Evolutionary conservation across 1,140 invertebrate genomes (phyloP).

Genomic region (Laupala kohalensis): DNA sequence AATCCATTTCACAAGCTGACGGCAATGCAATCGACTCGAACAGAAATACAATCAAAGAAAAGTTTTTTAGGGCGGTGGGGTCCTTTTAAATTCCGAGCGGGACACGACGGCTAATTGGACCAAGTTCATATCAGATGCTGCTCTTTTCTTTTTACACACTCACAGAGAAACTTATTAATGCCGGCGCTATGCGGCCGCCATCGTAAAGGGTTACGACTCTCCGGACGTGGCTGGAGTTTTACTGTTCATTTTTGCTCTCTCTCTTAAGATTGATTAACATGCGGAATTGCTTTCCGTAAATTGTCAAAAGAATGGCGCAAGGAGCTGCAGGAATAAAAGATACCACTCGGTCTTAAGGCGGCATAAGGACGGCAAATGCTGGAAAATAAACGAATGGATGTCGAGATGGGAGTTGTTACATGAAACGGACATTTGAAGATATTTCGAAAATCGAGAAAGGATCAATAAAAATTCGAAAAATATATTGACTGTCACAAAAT

Average conservation of each 20-base stretch:
- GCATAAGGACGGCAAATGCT: too few species aligned
- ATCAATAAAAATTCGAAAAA: too few species aligned
- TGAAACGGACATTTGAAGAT: not conserved
- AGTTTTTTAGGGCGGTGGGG: not conserved
- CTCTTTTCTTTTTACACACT: not conserved
- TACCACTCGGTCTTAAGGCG: not conserved
- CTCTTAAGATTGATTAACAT: not conserved
- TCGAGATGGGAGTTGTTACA: not conserved
- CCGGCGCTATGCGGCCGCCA: not conserved
- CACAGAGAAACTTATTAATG: not conserved
- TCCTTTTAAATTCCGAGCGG: not conserved
- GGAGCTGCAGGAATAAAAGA: not conserved
- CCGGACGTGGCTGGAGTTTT: not conserved
- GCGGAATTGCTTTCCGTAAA: not conserved
- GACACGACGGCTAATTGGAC: not conserved
- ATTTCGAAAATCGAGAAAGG: too few species aligned
- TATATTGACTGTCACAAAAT: too few species aligned
- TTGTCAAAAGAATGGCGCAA: not conserved
- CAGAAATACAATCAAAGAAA: not conserved
- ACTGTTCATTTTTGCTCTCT: not conserved
- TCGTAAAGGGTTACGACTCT: not conserved
- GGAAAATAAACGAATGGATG: not conserved
- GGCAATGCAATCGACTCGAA: not conserved
- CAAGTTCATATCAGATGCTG: not conserved
- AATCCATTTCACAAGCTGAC: constrained; percentile 9